A percentile compares a stretch with the other conserved stretches of the same genome.
Evolutionary conservation across 2,113 vertebrate genomes (phyloP).

Genomic region (Brachypteracias leptosomus): DNA sequence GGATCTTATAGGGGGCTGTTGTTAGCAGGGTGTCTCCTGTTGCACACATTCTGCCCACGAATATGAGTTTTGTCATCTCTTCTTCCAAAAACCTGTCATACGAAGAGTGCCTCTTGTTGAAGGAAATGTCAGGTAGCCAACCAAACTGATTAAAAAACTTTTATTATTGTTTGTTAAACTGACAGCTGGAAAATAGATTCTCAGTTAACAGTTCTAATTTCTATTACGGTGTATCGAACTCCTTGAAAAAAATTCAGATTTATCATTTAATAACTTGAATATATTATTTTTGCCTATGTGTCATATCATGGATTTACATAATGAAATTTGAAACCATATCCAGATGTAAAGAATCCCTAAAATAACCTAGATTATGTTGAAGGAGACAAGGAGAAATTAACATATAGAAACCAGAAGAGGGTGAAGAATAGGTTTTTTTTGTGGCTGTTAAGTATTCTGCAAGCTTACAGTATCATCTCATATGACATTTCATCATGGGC

Average conservation of each 20-base stretch:
- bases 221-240: not conserved
- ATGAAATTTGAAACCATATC: constrained; percentile 48
- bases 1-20: not conserved
- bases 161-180: not conserved
- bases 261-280: constrained; percentile 29
- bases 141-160: not conserved
- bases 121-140: not conserved
- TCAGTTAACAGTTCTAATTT: not conserved
- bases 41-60: not conserved
- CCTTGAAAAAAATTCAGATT: not conserved
- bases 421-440: constrained; percentile 24
- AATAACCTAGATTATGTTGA: not conserved
- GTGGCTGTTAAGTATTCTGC: constrained; percentile 43
- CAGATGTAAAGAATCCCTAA: constrained; percentile 21
- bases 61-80: not conserved
- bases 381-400: constrained; percentile 18
- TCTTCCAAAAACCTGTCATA: not conserved
- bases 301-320: constrained; percentile 36
- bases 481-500: constrained; percentile 21
- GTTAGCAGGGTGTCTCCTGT: not conserved
- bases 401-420: not conserved
- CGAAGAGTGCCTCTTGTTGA: not conserved
- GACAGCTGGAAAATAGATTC: constrained; percentile 15
- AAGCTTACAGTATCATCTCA: constrained; percentile 18
- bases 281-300: not conserved